Evolutionary conservation across 2,797 vertebrate species (phyloP).

Genomic region (Hyperoplus lanceolatus): DNA sequence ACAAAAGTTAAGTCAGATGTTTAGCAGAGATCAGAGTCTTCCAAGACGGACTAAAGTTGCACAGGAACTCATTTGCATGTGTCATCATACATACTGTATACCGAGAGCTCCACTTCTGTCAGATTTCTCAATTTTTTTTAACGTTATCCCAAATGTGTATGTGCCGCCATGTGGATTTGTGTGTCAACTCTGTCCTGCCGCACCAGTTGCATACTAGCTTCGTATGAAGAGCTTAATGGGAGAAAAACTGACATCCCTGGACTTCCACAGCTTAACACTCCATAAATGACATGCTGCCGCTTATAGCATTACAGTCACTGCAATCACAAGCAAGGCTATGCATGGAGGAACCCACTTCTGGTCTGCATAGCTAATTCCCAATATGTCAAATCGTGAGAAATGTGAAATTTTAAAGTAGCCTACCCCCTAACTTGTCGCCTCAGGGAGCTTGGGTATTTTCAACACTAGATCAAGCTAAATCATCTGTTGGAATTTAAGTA

Average conservation of each 20-base stretch:
- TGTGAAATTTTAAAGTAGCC: conserved; percentile 38
- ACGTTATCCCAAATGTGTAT: conserved; percentile 29
- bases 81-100: conserved; percentile 25
- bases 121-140: conserved; percentile 35
- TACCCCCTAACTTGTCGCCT: not conserved
- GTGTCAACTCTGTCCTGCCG: conserved; percentile 42
- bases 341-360: conserved; percentile 41
- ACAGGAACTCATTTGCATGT: conserved; percentile 51
- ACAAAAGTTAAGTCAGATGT: conserved; percentile 27
- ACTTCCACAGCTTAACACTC: conserved; percentile 68
- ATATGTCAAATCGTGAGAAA: conserved; percentile 48
- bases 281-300: conserved; percentile 71
- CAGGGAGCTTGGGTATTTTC: conserved; percentile 10
- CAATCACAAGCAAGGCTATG: conserved; percentile 26
- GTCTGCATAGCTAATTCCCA: conserved; percentile 35
- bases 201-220: conserved; percentile 55
- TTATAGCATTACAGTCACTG: conserved; percentile 74
- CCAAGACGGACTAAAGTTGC: conserved; percentile 32
- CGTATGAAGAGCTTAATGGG: conserved; percentile 65
- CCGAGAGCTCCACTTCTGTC: conserved; percentile 56
- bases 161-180: conserved; percentile 24
- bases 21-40: conserved; percentile 25
- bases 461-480: not conserved
- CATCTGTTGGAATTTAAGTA: not conserved
- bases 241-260: conserved; percentile 66